A percentile compares a stretch with the other conserved stretches of the same genome.
Evolutionary conservation across 2,797 vertebrate genomes (phyloP).

Genomic region (Tolypeutes matacus): DNA sequence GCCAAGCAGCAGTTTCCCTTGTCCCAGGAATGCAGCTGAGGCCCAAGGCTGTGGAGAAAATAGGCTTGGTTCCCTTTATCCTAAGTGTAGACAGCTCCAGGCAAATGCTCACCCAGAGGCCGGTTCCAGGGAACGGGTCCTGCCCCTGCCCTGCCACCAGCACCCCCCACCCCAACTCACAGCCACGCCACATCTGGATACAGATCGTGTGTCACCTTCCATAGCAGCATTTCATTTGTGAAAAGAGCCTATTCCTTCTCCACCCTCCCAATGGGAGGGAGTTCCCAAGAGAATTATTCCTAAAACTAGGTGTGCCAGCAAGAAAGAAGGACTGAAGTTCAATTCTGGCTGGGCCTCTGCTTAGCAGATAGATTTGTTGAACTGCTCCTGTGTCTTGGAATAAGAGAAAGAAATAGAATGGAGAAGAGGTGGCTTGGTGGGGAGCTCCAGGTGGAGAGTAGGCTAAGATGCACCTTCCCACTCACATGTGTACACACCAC

Average conservation of each 20-base stretch:
- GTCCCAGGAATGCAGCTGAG: not conserved
- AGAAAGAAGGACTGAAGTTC: not conserved
- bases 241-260: not conserved
- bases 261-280: not conserved
- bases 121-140: not conserved
- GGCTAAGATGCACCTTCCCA: accelerated
- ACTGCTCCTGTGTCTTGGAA: not conserved
- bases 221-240: not conserved
- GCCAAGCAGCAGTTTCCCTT: not conserved
- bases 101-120: too few relatives aligned
- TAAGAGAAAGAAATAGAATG: not conserved
- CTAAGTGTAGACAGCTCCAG: not conserved
- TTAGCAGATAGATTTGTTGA: not conserved
- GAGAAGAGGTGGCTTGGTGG: not conserved
- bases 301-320: not conserved
- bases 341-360: not conserved
- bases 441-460: not conserved
- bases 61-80: not conserved
- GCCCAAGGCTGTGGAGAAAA: not conserved
- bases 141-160: accelerated
- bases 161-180: not conserved
- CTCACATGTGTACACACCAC: not conserved
- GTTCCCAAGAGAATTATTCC: not conserved
- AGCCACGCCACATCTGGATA: not conserved
- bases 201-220: not conserved